Base-by-base conservation (phyloP, 2,888 invertebrate genomes). In the Aporophyla nigra region DNA sequence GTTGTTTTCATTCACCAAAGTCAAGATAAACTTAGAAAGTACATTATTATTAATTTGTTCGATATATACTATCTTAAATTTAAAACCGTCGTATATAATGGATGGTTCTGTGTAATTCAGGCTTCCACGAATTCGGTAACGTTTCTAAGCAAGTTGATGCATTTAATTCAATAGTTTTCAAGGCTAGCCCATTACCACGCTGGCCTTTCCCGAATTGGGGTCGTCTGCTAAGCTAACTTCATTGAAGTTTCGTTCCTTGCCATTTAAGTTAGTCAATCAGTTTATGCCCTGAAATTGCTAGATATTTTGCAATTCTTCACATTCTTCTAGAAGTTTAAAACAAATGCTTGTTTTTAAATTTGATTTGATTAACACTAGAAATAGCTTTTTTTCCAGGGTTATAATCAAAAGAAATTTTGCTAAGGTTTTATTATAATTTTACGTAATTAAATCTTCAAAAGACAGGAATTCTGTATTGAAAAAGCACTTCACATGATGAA, bases 401-500 rank as follows among this genome's bases (percentile, higher is more conserved):
- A 5, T 61, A 21, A 12, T 1, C 6, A 12, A 61, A 46, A 12
- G 10, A 46, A 46, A 46, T n/a, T 16, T 16, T 1, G 62, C n/a
- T 43, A 62, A 5, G 5, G 40, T 14, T n/a, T 16, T 1, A 3
- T 63, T 10, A 6, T 19, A 24, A 24, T 10, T 16, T n/a, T 33
- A 2, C 33, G 3, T 33, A 3, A 33, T 33, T 33, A 33, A 33
- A 33, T 46, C 9, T 63, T 43, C 10, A 24, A 46, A 46, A 19
- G 16, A 24, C 16, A 10, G 19, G 16, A 16, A n/a, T 4, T n/a
- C 21, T n/a, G 2, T 62, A 46, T 12, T 46, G 10, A 46, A 12
- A 46, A n/a, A n/a, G n/a, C 10, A 10, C 43, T 80, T 69, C 7
- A 84, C 81, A 94, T 96, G 96, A 96, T 96, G 96, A 96, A 91